Base-by-base conservation (phyloP, 2,113 vertebrate genomes). In the rabbit (Oryctolagus cuniculus) region DNA sequence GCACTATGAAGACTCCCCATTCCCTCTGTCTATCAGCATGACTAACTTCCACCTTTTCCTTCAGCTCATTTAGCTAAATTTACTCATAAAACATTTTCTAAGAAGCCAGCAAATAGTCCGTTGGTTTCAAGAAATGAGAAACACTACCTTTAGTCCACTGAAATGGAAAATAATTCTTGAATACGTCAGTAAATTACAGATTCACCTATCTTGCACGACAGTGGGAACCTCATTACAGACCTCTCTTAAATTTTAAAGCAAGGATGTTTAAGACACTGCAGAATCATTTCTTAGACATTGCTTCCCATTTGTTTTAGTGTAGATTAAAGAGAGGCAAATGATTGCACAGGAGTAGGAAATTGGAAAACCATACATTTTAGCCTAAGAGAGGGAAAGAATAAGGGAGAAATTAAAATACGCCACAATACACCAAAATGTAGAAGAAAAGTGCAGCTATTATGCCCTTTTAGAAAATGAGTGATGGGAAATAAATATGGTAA, bases 91-190 rank as follows among this genome's bases (percentile, higher is more conserved):
- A 73, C 75, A 95, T 91, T 96, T 97, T 95, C 75, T 95, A 96
- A 94, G 95, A 92, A 87, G 69, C 87, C 92, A 84, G 94, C n/a
- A 96, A 95, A 97, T 92, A 96, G 70, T 96, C 53, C 70, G 70
- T 90, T 90, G 70, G 85, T 95, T 95, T 94, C 67, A 69, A 88
- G 89, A 70, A 96, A 95, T 94, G 78, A 96, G 90, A 93, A 96
- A 92, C 88, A 89, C 92, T 96, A 91, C 55, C 66, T 94, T 87
- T 84, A 95, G 91, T 87, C 70, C 84, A 91, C 67, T 4, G 34
- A 96, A 96, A 96, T 95, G 80, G 94, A 97, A 96, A 96, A 96
- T 96, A 95, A 92, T 96, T 97, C 82, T 88, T 95, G 83, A 93
- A 82, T 80, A 86, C 96, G 95, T 95, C 92, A 73, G 77, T 92